Conservation (phyloP, 2,888 invertebrate species). For the Eumacrocentrus americanus region DNA sequence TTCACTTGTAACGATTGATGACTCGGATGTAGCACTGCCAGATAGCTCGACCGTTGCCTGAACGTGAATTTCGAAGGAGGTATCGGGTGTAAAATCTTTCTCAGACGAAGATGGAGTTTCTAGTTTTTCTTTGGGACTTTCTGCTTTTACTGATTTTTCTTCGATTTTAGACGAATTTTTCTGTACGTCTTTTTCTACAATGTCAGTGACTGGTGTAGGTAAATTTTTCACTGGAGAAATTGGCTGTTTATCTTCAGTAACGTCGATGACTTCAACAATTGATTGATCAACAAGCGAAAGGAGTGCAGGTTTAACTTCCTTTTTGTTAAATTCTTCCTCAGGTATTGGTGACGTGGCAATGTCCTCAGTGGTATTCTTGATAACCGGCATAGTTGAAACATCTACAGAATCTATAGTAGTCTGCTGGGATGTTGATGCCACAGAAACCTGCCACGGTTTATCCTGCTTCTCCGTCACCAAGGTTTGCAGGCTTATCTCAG, state of each 20-base stretch:
- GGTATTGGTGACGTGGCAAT: slow-evolving; percentile 29
- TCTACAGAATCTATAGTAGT: slow-evolving; percentile 28
- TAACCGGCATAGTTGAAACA: slow-evolving; percentile 26
- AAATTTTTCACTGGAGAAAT: not conserved
- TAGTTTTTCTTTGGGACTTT: slow-evolving; percentile 21
- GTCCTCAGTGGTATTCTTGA: slow-evolving; percentile 2
- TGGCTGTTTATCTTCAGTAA: no score
- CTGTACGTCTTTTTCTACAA: not conserved
- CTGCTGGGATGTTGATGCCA: slow-evolving; percentile 27
- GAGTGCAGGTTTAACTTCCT: not conserved
- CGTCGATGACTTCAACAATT: not conserved
- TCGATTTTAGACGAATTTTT: not conserved
- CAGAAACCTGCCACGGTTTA: not conserved
- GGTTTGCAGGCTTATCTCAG: slow-evolving; percentile 47
- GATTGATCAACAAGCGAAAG: slow-evolving; percentile 26
- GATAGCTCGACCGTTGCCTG: slow-evolving; percentile 53
- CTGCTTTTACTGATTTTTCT: slow-evolving; percentile 5
- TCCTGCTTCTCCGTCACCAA: slow-evolving; percentile 3
- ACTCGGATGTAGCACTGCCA: slow-evolving; percentile 45
- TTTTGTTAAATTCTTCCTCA: slow-evolving; percentile 27
- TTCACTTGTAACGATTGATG: slow-evolving; percentile 28
- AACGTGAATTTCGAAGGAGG: slow-evolving; percentile 52
- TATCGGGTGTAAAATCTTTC: slow-evolving; percentile 44
- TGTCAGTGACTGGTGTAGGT: not conserved
- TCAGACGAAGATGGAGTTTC: slow-evolving; percentile 33